A percentile compares a stretch with the other conserved stretches of the same genome.
Evolutionary conservation across 2,888 invertebrate genomes (phyloP).

Genomic region (Apeira syringaria): DNA sequence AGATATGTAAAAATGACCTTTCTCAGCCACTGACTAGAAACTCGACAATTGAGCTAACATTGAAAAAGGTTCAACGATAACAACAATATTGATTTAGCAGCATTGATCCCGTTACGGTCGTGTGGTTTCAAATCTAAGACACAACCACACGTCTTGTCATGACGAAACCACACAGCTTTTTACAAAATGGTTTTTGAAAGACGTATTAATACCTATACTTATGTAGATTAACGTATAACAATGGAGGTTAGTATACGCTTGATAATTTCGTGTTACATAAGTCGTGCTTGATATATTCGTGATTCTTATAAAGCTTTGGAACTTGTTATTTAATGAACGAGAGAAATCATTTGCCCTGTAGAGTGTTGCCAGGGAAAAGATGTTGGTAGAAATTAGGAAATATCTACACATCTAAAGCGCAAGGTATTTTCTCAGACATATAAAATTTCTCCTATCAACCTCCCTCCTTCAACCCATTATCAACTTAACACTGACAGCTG

Average conservation of each 20-base stretch:
- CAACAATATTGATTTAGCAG: background rate
- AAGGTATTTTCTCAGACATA: no score
- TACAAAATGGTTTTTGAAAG: slow-evolving; percentile 78
- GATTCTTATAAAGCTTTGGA: slow-evolving; percentile 56
- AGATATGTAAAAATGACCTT: no score
- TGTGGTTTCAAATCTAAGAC: slow-evolving; percentile 9
- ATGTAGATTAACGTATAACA: slow-evolving; percentile 78
- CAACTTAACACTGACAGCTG: no score
- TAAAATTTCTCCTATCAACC: no score
- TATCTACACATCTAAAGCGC: no score
- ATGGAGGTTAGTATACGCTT: slow-evolving; percentile 73
- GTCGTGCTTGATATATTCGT: slow-evolving; percentile 64
- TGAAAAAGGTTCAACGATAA: no score
- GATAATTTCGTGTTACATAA: slow-evolving; percentile 67
- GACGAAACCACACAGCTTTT: slow-evolving; percentile 70
- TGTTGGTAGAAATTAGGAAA: no score
- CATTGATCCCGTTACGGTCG: background rate
- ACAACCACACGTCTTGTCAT: slow-evolving; percentile 38
- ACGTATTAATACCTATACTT: slow-evolving; percentile 80
- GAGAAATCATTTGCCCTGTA: slow-evolving; percentile 57
- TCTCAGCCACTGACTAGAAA: no score
- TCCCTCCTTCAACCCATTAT: no score
- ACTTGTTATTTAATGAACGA: slow-evolving; percentile 68
- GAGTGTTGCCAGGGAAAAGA: slow-evolving; percentile 21
- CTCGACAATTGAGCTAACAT: no score